Evolutionary conservation across 2,888 invertebrate genomes (phyloP), one percentile per base, ranked within the genome.

Genomic region (Eurytoma californica): DNA sequence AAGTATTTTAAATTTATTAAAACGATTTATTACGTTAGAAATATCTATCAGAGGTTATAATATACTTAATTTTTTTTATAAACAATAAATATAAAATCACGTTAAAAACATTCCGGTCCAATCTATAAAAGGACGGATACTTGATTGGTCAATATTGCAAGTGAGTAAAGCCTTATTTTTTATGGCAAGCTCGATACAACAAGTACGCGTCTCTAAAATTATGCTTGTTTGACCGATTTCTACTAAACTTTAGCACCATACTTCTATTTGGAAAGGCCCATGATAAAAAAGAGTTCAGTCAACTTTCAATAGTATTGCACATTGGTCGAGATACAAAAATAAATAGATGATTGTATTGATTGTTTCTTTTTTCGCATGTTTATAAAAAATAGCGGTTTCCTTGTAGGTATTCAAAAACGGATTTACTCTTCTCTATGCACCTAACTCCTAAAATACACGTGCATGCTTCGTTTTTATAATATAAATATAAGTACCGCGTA

Each of bases 11-110:
- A 80, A 77, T 79, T 79, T 80, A 79, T 77, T 81, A 74, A 81
- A 80, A 80, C 72, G 20, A 3, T 77, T 70, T 81, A 79, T 74
- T 81, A 79, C 70, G 74, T 57, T 73, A 81, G 57, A 79, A 68
- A 13, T 72, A 72, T 79, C 18, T 69, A 80, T 80, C 5, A 76
- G 61, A 61, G 77, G 72, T 80, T 80, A 80, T 65, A 75, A 57
- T 78, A 72, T 51, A 72, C 72, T 49, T 58, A 57, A 67, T 78
- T 49, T 73, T 72, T 9, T 74, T 74, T 58, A 72, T 77, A 72
- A 74, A 79, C 73, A 84, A 85, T 83, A 83, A 83, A 84, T 84
- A 85, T 80, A 83, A 83, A 84, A 84, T 84, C 79, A 84, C 76
- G 80, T 69, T 82, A 81, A 82, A 83, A 85, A 85, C 84, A 84